A percentile compares a stretch with the other conserved stretches of the same genome.
Conservation (phyloP, 2,888 invertebrate species). For the Nemapogon koenigi region DNA sequence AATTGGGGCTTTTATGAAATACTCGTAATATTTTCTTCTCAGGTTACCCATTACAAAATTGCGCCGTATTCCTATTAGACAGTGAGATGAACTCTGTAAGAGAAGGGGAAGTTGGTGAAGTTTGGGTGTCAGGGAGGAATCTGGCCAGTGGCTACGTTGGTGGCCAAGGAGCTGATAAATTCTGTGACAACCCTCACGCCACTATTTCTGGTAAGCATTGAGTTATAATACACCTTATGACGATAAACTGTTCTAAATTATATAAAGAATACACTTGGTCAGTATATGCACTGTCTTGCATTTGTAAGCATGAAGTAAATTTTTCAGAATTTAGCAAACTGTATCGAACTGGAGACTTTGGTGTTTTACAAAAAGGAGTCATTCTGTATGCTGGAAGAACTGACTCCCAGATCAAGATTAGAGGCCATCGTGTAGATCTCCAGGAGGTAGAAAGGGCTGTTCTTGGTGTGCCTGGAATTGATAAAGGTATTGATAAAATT, state of each 20-base stretch:
- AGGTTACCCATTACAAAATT: conserved; percentile 83
- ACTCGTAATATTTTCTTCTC: conserved; percentile 12
- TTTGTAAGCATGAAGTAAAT: no score
- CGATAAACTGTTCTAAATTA: no score
- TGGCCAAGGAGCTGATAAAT: conserved; percentile 75
- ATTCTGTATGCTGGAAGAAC: conserved; percentile 82
- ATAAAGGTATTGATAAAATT: conserved; percentile 62
- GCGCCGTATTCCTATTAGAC: conserved; percentile 80
- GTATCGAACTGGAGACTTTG: conserved; percentile 88
- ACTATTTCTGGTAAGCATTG: conserved; percentile 35
- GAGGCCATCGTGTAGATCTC: conserved; percentile 86
- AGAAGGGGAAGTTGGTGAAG: conserved; percentile 78
- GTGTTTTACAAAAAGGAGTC: conserved; percentile 71
- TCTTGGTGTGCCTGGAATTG: conserved; percentile 66
- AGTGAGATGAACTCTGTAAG: conserved; percentile 74
- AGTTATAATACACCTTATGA: not conserved
- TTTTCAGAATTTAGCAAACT: conserved; percentile 73
- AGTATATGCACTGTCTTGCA: no score
- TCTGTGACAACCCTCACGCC: conserved; percentile 77
- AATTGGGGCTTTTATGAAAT: no score
- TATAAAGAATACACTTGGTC: no score
- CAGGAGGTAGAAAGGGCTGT: conserved; percentile 83
- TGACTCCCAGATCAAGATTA: conserved; percentile 85
- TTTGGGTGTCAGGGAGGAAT: conserved; percentile 82
- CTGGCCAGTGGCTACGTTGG: conserved; percentile 83